These are phyloP conservation scores for Oxyruncus cristatus DNA, from an alignment of 2,113 vertebrate genomes.

Conservation along the genomic window DNA sequence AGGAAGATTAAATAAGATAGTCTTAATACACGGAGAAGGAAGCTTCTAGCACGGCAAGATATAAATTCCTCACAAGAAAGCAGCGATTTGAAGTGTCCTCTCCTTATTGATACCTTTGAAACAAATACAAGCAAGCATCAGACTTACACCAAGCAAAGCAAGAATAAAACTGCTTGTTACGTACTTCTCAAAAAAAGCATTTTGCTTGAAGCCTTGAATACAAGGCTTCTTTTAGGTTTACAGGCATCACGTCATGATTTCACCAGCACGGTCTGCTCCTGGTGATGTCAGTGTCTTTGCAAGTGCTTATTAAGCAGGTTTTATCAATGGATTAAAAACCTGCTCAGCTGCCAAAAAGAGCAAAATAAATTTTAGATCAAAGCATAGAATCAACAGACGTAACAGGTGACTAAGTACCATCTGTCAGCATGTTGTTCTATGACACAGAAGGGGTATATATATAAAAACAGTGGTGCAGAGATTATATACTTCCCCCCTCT, in stretches of 20 bases:
- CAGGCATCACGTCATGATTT: neutral
- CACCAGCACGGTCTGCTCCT: neutral
- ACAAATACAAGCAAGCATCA: neutral
- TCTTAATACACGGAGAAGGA: neutral
- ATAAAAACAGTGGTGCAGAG: neutral
- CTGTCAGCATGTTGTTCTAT: neutral
- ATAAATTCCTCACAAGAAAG: neutral
- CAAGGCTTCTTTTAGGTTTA: neutral
- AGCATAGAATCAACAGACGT: conserved; percentile 4
- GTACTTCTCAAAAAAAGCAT: neutral
- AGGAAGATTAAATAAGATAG: neutral
- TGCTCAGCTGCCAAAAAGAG: neutral
- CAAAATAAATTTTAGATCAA: conserved; percentile 54
- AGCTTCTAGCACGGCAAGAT: neutral
- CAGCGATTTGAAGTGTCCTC: neutral
- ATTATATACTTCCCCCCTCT: neutral
- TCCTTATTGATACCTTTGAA: neutral
- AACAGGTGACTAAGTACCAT: conserved; percentile 12
- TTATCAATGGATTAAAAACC: conserved; percentile 47
- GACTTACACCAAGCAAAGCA: neutral
- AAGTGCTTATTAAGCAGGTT: conserved; percentile 46
- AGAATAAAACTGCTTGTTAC: neutral
- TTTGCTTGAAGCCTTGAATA: neutral
- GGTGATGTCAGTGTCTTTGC: neutral
- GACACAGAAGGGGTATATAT: neutral